These are phyloP conservation scores for Psephotus haematonotus DNA, from an alignment of 2,113 vertebrate species.

Conservation along the genomic window DNA sequence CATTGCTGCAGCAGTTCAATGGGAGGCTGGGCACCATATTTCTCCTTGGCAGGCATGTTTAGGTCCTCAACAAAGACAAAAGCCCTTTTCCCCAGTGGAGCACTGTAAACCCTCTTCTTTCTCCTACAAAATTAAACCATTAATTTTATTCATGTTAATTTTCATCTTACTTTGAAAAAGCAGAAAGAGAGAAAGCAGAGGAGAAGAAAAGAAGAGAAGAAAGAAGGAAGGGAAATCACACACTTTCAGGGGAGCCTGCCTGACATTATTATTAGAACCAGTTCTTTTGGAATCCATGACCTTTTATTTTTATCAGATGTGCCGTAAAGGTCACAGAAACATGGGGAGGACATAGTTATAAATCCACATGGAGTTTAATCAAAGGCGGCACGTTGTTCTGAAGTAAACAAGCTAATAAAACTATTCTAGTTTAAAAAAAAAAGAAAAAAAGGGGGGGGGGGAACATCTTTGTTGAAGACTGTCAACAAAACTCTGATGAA, in stretches of 20 bases:
- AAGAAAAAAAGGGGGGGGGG: neutral
- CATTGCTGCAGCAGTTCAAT: conserved; percentile 82
- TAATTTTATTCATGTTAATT: conserved; percentile 78
- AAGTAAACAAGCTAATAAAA: conserved; percentile 79
- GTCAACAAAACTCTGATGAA: conserved; percentile 66
- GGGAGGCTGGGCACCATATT: conserved; percentile 80
- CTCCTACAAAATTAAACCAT: conserved; percentile 78
- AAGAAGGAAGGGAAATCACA: conserved; percentile 43
- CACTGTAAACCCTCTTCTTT: conserved; percentile 69
- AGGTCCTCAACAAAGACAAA: conserved; percentile 85
- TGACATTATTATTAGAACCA: conserved; percentile 74
- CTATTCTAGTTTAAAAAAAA: conserved; percentile 54
- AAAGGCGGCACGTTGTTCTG: conserved; percentile 71
- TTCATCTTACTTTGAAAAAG: conserved; percentile 70
- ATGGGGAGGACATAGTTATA: conserved; percentile 71
- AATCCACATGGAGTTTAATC: conserved; percentile 82
- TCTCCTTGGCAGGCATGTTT: conserved; percentile 83
- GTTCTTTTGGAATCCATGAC: conserved; percentile 68
- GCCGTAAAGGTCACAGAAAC: conserved; percentile 77
- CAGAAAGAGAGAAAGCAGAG: neutral
- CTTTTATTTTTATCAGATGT: conserved; percentile 79
- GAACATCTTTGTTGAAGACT: conserved; percentile 61
- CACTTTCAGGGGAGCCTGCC: conserved; percentile 51
- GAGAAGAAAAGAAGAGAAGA: neutral
- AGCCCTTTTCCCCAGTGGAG: conserved; percentile 69